Percentiles rank a stretch among this genome's conserved stretches.
Evolutionary conservation across 1,140 invertebrate species (phyloP).

Genomic region (Daktulosphaira vitifoliae): DNA sequence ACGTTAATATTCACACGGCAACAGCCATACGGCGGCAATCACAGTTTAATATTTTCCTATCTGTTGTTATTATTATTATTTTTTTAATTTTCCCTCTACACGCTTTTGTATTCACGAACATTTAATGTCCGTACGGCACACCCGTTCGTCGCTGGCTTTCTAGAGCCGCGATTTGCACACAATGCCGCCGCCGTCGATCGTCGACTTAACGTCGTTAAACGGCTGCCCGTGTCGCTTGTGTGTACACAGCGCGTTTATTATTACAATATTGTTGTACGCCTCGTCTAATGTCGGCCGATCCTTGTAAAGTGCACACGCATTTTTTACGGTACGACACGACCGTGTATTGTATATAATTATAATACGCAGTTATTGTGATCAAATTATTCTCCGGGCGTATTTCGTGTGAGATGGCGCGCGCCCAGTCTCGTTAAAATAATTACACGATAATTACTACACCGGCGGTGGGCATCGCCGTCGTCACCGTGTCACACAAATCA

Average conservation of each 20-base stretch:
- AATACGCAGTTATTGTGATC: neutral
- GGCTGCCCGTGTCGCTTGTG: neutral
- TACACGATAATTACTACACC: neutral
- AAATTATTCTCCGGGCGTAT: slow-evolving; percentile 17
- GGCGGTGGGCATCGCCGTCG: neutral
- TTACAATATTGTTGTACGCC: slow-evolving; percentile 9
- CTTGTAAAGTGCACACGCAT: neutral
- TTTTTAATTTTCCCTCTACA: neutral
- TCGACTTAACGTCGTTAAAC: slow-evolving; percentile 25
- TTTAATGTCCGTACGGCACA: slow-evolving; percentile 6
- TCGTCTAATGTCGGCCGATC: slow-evolving; percentile 26
- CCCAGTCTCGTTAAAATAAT: neutral
- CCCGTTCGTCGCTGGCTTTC: slow-evolving; percentile 28
- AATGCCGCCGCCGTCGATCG: slow-evolving; percentile 20
- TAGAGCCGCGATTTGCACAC: slow-evolving; percentile 33
- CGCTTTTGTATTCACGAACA: slow-evolving; percentile 14
- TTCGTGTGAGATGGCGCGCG: neutral
- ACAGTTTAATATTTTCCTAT: too few relatives aligned
- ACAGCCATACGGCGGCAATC: too few relatives aligned
- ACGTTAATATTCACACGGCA: slow-evolving; percentile 29
- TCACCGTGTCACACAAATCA: too few relatives aligned
- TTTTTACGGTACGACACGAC: neutral
- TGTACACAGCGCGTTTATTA: too few relatives aligned
- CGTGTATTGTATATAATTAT: neutral
- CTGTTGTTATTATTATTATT: slow-evolving; percentile 14